These are phyloP conservation scores for Agrotis ipsilon DNA, from an alignment of 2,888 invertebrate genomes.

Conservation along the genomic window DNA sequence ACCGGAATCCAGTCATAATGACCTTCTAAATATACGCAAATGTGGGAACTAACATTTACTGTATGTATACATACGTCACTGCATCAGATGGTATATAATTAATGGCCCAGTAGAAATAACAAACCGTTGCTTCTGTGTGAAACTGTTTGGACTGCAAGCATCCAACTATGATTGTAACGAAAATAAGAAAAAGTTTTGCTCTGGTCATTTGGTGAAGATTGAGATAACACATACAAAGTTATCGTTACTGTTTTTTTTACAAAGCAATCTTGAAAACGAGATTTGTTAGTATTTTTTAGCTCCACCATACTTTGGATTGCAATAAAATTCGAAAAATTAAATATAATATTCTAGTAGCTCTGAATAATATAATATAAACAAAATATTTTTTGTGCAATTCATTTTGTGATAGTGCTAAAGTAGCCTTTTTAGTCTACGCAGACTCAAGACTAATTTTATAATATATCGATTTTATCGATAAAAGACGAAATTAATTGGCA, in stretches of 20 bases:
- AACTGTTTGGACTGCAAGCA: conserved; percentile 17
- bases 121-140: conserved; percentile 41
- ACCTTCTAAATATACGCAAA: conserved; percentile 11
- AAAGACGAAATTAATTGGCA: too few species aligned
- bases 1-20: neutral
- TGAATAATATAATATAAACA: too few species aligned
- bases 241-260: neutral
- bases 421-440: too few species aligned
- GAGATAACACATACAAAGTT: neutral
- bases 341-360: too few species aligned
- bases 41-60: conserved; percentile 39
- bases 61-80: conserved; percentile 41
- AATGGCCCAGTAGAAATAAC: conserved; percentile 52
- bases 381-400: too few species aligned
- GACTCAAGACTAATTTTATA: too few species aligned
- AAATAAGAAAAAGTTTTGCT: conserved; percentile 12
- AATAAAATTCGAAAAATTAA: too few species aligned
- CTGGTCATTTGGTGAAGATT: neutral
- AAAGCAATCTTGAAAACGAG: neutral
- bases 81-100: conserved; percentile 49
- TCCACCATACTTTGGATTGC: too few species aligned
- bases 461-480: too few species aligned
- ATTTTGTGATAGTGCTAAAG: too few species aligned
- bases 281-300: neutral
- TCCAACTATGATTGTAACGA: conserved; percentile 12